A percentile compares a stretch with the other conserved stretches of the same genome.
These are phyloP conservation scores for Synanthedon tipuliformis DNA, from an alignment of 2,888 invertebrate genomes.

Conservation along the genomic window DNA sequence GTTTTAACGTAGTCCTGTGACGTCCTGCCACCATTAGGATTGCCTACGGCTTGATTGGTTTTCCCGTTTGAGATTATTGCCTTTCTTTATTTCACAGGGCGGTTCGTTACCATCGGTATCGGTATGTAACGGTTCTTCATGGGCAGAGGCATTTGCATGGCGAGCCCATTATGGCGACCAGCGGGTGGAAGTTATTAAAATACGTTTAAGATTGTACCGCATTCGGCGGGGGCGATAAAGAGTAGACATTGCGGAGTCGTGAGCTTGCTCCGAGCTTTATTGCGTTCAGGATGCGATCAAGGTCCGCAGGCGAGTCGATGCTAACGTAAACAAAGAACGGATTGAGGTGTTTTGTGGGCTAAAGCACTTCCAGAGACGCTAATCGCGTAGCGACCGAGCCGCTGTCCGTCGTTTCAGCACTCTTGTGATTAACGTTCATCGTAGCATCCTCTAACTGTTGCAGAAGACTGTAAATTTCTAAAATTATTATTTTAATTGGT, in stretches of 20 bases:
- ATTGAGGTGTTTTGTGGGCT: conserved; percentile 43
- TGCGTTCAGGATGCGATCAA: conserved; percentile 56
- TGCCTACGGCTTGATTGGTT: conserved; percentile 49
- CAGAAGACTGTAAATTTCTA: too few relatives aligned
- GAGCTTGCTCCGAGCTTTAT: conserved; percentile 59
- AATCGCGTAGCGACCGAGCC: conserved; percentile 15
- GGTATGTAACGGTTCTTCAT: conserved; percentile 48
- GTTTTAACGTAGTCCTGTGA: conserved; percentile 17
- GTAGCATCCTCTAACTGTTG: too few relatives aligned
- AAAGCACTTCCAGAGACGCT: background rate
- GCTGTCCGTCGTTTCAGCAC: conserved; percentile 12
- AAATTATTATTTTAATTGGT: too few relatives aligned
- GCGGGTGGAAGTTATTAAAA: conserved; percentile 63
- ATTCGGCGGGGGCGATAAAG: conserved; percentile 55
- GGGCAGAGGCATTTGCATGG: conserved; percentile 58
- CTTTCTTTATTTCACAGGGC: conserved; percentile 59
- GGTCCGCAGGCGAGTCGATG: conserved; percentile 34
- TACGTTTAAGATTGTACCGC: conserved; percentile 58
- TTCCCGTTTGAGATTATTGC: conserved; percentile 57
- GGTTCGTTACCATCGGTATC: conserved; percentile 52
- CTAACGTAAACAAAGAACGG: conserved; percentile 50
- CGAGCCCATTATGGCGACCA: conserved; percentile 53
- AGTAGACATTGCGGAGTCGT: conserved; percentile 57
- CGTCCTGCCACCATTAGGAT: conserved; percentile 7
- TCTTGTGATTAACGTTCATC: background rate